Evolutionary conservation across 2,888 invertebrate species (phyloP).

Genomic region (Emmelina monodactyla): DNA sequence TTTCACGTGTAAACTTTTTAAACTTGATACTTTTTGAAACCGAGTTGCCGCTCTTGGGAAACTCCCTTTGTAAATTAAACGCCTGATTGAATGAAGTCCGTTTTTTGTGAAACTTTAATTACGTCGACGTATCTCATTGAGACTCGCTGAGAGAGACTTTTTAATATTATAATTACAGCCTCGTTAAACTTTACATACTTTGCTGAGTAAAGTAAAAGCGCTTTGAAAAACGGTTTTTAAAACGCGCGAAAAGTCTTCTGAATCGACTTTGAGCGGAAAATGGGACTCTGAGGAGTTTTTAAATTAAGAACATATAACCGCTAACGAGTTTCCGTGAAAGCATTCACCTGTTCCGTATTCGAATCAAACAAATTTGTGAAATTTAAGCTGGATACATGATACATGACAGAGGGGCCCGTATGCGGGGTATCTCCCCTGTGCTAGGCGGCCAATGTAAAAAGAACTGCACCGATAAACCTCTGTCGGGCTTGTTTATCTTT

Average conservation of each 20-base stretch:
- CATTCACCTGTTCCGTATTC: constrained; percentile 5
- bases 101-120: neutral
- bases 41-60: neutral
- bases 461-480: constrained; percentile 34
- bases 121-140: neutral
- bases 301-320: constrained; percentile 1
- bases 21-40: neutral
- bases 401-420: constrained; percentile 45
- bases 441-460: constrained; percentile 29
- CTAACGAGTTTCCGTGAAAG: constrained; percentile 1
- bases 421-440: constrained; percentile 42
- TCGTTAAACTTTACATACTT: constrained; percentile 47
- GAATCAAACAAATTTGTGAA: constrained; percentile 23
- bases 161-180: constrained; percentile 26
- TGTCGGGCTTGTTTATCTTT: constrained; percentile 30
- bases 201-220: constrained; percentile 40
- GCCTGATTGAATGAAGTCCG: constrained; percentile 1
- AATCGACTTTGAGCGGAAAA: neutral
- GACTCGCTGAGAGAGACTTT: neutral
- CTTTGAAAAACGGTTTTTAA: constrained; percentile 23
- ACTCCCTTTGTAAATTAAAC: constrained; percentile 1
- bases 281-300: neutral
- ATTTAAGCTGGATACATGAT: constrained; percentile 45
- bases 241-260: neutral
- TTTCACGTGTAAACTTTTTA: constrained; percentile 23